phyloP scores from a whole-genome alignment of 2,797 vertebrate genomes.

The Melopsittacus undulatus region DNA sequence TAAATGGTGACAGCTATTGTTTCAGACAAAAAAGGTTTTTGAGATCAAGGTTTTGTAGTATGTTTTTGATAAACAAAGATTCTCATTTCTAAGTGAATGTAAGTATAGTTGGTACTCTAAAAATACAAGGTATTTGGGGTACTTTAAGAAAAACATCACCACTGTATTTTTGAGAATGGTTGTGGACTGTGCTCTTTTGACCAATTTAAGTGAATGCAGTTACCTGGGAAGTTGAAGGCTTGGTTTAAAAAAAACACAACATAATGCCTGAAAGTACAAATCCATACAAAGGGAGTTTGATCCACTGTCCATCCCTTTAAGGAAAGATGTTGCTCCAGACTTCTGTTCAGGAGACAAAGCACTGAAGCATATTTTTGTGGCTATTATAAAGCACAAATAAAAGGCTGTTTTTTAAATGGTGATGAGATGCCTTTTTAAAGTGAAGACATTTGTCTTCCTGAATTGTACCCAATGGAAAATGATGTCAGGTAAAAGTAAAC shows the following conservation, averaged over 20 bases:
- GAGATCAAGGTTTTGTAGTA: background rate
- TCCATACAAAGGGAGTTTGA: background rate
- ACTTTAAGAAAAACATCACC: background rate
- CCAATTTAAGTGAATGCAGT: background rate
- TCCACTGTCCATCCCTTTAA: background rate
- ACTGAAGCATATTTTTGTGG: background rate
- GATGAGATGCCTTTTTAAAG: slow-evolving; percentile 24
- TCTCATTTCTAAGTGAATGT: background rate
- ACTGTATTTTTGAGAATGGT: background rate
- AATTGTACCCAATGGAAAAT: slow-evolving; percentile 27
- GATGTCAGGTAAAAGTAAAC: slow-evolving; percentile 27
- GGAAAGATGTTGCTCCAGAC: background rate
- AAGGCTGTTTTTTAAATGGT: background rate
- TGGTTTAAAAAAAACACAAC: background rate
- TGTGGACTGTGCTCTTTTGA: background rate
- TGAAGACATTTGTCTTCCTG: slow-evolving; percentile 53
- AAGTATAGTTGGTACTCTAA: background rate
- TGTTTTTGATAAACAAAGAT: background rate
- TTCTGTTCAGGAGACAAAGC: background rate
- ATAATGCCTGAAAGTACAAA: background rate
- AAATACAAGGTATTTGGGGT: background rate
- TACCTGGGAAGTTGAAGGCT: background rate
- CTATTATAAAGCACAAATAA: background rate
- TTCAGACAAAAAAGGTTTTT: background rate
- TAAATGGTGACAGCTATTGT: background rate